A percentile compares a stretch with the other conserved stretches of the same genome.
Evolutionary conservation across 1,140 invertebrate genomes (phyloP).

Genomic region (Drosophila novamexicana): DNA sequence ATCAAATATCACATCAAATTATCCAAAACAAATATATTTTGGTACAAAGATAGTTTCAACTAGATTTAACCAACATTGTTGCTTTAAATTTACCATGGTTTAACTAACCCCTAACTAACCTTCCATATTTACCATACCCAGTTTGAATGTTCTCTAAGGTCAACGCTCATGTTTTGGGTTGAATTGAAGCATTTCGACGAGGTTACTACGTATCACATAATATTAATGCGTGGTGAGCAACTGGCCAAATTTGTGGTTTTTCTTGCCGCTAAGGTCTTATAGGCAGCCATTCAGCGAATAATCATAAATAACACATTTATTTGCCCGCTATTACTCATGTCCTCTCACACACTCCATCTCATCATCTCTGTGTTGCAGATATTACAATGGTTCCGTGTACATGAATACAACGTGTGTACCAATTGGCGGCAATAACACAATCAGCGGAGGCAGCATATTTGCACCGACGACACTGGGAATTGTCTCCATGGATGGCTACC

Average conservation of each 20-base stretch:
- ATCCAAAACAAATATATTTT: no score
- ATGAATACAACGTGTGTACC: slow-evolving; percentile 87
- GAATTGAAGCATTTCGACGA: background rate
- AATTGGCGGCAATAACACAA: slow-evolving; percentile 84
- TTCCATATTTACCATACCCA: no score
- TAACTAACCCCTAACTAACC: no score
- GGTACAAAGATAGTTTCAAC: no score
- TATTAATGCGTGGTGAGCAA: slow-evolving; percentile 39
- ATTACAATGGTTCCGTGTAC: slow-evolving; percentile 86
- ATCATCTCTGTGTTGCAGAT: slow-evolving; percentile 65
- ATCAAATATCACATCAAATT: no score
- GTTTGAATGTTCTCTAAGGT: no score
- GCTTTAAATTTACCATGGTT: no score
- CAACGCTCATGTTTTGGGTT: no score
- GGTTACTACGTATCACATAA: slow-evolving; percentile 1
- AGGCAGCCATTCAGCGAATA: background rate
- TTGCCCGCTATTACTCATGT: slow-evolving; percentile 12
- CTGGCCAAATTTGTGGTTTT: slow-evolving; percentile 6
- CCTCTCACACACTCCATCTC: background rate
- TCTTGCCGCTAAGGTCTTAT: slow-evolving; percentile 13
- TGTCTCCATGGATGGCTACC: slow-evolving; percentile 90
- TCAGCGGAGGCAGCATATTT: slow-evolving; percentile 79
- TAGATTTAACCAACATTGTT: no score
- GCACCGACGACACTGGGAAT: slow-evolving; percentile 86
- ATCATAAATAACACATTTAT: slow-evolving; percentile 52